A percentile compares a stretch with the other conserved stretches of the same genome.
phyloP scores from a whole-genome alignment of 2,113 vertebrate species.

The Tragelaphus scriptus region DNA sequence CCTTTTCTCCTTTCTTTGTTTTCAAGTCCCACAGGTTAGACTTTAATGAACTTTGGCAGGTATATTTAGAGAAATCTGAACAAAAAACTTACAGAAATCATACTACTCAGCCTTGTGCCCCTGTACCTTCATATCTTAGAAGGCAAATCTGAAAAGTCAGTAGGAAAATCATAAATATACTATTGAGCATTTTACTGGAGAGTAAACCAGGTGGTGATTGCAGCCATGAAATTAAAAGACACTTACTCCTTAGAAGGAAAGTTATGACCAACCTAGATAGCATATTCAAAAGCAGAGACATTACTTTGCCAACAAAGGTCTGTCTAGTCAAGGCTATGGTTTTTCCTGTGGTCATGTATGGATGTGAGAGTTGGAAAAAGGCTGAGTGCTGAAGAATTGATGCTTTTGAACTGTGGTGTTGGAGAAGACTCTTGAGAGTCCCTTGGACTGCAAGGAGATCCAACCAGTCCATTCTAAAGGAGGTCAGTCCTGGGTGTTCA shows the following conservation, averaged over 20 bases:
- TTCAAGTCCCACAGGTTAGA: neutral
- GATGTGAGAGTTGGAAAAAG: too few relatives aligned
- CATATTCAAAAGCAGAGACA: too few relatives aligned
- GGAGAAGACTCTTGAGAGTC: too few relatives aligned
- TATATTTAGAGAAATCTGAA: neutral
- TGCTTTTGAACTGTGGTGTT: too few relatives aligned
- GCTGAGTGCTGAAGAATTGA: fast-evolving
- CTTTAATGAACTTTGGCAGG: slow-evolving; percentile 19
- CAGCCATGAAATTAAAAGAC: too few relatives aligned
- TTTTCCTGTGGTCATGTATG: too few relatives aligned
- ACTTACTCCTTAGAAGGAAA: too few relatives aligned
- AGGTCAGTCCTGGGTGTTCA: fast-evolving
- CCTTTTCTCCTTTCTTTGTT: neutral
- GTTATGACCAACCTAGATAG: too few relatives aligned
- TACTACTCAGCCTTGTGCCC: neutral
- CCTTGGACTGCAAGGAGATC: too few relatives aligned
- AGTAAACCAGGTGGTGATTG: neutral
- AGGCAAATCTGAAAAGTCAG: neutral
- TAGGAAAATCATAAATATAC: neutral
- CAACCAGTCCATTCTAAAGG: too few relatives aligned
- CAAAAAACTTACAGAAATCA: slow-evolving; percentile 18
- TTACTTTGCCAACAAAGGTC: too few relatives aligned
- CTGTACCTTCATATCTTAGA: neutral
- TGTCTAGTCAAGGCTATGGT: too few relatives aligned
- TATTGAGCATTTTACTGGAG: neutral